A percentile compares a stretch with the other conserved stretches of the same genome.
Conservation (phyloP, 1,140 invertebrate genomes). For the Delia radicum region DNA sequence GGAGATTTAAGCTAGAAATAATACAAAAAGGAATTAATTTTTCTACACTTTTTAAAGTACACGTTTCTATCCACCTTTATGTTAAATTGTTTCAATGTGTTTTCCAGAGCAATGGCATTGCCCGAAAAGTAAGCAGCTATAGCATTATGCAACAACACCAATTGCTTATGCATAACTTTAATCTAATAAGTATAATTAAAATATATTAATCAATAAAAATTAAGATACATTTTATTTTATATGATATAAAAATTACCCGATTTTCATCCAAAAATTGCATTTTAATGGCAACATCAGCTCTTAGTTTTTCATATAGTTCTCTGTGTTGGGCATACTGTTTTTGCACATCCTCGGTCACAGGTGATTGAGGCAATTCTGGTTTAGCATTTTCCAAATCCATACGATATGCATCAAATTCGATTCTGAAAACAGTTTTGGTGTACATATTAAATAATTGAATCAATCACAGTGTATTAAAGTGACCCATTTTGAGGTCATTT, state of each 20-base stretch:
- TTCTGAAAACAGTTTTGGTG: conserved; percentile 67
- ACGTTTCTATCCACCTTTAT: conserved; percentile 63
- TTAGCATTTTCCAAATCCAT: conserved; percentile 81
- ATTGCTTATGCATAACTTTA: conserved; percentile 97
- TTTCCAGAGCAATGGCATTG: conserved; percentile 88
- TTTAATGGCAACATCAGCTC: conserved; percentile 92
- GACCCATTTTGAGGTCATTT: too few relatives aligned
- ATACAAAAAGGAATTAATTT: conserved; percentile 7
- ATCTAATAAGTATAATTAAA: conserved; percentile 62
- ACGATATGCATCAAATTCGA: conserved; percentile 97
- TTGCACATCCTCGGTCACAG: conserved; percentile 75
- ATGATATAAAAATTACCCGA: conserved; percentile 65
- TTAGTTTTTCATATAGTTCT: conserved; percentile 85
- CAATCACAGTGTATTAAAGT: too few relatives aligned
- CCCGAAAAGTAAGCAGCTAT: conserved; percentile 95
- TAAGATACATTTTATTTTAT: neutral
- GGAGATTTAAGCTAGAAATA: conserved; percentile 49
- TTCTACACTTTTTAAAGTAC: too few relatives aligned
- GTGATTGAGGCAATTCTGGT: conserved; percentile 65
- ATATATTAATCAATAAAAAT: too few relatives aligned
- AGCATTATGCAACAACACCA: conserved; percentile 93
- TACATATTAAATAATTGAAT: too few relatives aligned
- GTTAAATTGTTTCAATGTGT: conserved; percentile 95
- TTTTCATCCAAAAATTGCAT: conserved; percentile 96
- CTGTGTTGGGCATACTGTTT: conserved; percentile 82